Base-by-base conservation (phyloP, 2,113 vertebrate genomes). In the Puma concolor region DNA sequence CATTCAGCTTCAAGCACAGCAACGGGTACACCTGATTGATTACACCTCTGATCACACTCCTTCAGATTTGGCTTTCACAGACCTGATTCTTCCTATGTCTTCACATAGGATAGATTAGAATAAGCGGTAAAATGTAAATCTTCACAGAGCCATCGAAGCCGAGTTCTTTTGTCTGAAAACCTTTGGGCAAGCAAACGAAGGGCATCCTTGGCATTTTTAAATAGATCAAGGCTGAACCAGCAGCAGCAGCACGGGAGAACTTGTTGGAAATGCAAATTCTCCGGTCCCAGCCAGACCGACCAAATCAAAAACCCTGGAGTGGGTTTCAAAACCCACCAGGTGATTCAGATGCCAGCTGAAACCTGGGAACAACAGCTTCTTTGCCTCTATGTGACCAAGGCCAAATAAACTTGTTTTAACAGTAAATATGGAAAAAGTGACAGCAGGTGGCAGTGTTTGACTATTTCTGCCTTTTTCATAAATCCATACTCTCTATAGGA, bases 361-460 rank as follows among this genome's bases (percentile, higher is more conserved):
- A 81, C 33, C 10, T 66, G 29, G 41, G 31, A 48, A 8, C 36
- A 16, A 27, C 31, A 21, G n/a, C 29, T 21, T 21, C 14, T n/a
- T 60, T 8, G 0, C 9, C 31, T 25, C 29, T 13, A 0, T 0
- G 9, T 12, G 64, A 52, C 27, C 33, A 13, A 77, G 27, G 3
- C 3, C 4, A 86, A 48, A 14, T 21, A 60, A 82, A 69, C 13
- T 21, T 7, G 14, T 17, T 52, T 48, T n/a, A 36, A n/a, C 27
- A 72, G 60, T 33, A 14, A 23, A 74, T 93, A 44, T 72, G 5
- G 7, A 36, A 33, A 52, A 41, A 0, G 7, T 6, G 93, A 92
- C 98, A 76, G 97, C 94, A 98, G 98, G 9, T 98, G 99, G 99
- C 98, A 89, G 98, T 97, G 96, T 98, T 76, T 5, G 54, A 95